Conservation (phyloP, 2,113 vertebrate species). For the Rhinolophus ferrumequinum region DNA sequence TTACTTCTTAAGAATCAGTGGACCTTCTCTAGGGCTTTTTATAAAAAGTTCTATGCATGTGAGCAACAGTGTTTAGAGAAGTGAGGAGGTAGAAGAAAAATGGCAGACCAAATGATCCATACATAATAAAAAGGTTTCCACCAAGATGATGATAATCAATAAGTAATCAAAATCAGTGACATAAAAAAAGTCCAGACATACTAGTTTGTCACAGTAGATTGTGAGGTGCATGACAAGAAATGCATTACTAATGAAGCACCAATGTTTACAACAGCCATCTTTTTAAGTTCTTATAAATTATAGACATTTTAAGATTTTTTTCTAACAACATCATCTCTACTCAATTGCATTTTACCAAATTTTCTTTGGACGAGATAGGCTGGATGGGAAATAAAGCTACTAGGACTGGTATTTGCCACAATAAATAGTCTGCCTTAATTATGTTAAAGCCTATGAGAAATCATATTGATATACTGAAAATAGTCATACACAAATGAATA, state of each 20-base stretch:
- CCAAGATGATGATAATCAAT: too few relatives aligned
- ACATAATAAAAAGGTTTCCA: too few relatives aligned
- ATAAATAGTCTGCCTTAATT: background rate
- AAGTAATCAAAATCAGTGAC: too few relatives aligned
- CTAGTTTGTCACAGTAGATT: background rate
- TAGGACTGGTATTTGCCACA: background rate
- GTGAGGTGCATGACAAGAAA: background rate
- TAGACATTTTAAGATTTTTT: background rate
- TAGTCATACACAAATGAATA: background rate
- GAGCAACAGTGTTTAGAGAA: too few relatives aligned
- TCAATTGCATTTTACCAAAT: background rate
- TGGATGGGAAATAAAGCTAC: background rate
- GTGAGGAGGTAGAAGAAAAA: too few relatives aligned
- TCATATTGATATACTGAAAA: background rate
- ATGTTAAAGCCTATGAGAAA: background rate
- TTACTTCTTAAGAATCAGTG: too few relatives aligned
- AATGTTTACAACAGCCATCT: background rate
- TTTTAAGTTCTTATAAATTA: conserved; percentile 17
- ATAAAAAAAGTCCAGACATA: background rate
- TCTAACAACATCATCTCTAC: background rate
- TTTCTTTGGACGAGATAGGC: background rate
- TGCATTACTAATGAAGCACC: background rate
- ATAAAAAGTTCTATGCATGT: too few relatives aligned
- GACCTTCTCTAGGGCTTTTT: too few relatives aligned
- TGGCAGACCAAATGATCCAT: too few relatives aligned